Conservation (phyloP, 2,113 vertebrate species). For the Noctilio leporinus region DNA sequence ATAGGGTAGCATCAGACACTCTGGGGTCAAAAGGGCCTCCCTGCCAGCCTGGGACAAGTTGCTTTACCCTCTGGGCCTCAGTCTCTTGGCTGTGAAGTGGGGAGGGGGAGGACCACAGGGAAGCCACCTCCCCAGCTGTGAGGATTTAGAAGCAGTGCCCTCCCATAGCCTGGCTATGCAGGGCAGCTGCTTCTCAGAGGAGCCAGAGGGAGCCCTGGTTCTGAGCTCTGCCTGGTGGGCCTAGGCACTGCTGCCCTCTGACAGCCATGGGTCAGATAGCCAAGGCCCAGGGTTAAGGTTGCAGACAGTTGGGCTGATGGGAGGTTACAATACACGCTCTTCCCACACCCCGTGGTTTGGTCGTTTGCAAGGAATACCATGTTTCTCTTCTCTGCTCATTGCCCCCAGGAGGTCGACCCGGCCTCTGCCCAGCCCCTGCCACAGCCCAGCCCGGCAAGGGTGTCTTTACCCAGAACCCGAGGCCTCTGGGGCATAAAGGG, state of each 20-base stretch:
- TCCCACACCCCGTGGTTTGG: neutral
- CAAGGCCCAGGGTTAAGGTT: neutral
- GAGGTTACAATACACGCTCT: neutral
- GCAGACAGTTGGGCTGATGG: neutral
- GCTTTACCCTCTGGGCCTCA: neutral
- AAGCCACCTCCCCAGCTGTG: neutral
- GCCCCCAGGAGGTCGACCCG: neutral
- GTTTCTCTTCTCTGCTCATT: neutral
- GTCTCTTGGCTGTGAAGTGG: neutral
- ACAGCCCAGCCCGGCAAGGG: neutral
- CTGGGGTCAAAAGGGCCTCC: neutral
- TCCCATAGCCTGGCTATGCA: neutral
- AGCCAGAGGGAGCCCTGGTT: neutral
- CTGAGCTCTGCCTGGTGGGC: neutral
- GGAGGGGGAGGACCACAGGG: neutral
- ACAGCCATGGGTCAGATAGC: neutral
- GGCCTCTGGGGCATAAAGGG: neutral
- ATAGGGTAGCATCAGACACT: neutral
- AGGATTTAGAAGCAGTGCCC: neutral
- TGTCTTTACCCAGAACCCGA: neutral
- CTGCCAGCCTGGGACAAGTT: neutral
- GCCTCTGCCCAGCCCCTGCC: neutral
- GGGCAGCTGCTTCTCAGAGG: neutral
- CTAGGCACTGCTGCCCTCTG: accelerated
- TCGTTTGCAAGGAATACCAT: neutral